Percentiles rank a stretch among this genome's conserved stretches.
Evolutionary conservation across 2,888 invertebrate species (phyloP).

Genomic region (Xestoiulus laeticollis): DNA sequence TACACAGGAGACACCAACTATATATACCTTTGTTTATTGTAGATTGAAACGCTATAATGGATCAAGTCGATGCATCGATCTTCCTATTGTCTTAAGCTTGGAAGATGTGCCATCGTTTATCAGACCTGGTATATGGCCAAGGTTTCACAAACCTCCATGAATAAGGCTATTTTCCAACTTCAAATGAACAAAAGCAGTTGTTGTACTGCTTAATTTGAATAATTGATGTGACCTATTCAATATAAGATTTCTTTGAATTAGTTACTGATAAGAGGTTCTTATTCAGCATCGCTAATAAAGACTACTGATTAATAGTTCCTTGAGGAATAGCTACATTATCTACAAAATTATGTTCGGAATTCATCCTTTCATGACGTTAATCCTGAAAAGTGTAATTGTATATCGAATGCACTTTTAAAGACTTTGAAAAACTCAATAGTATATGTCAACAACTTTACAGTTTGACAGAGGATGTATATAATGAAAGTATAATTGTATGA

Average conservation of each 20-base stretch:
- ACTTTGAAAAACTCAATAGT: no score
- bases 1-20: background rate
- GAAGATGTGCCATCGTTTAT: background rate
- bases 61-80: slow-evolving; percentile 24
- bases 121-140: background rate
- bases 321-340: no score
- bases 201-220: background rate
- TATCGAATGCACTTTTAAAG: no score
- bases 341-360: no score
- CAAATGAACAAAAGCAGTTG: background rate
- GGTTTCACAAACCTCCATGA: background rate
- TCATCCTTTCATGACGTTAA: no score
- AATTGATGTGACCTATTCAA: background rate
- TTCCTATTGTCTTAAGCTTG: slow-evolving; percentile 15
- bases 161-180: background rate
- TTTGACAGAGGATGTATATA: no score
- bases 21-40: slow-evolving; percentile 16
- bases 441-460: no score
- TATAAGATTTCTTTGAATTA: background rate
- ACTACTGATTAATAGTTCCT: no score
- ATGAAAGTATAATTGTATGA: no score
- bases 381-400: no score
- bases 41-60: slow-evolving; percentile 43
- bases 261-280: background rate
- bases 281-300: background rate